Evolutionary conservation across 2,888 invertebrate genomes (phyloP).

Genomic region (Therioaphis trifolii): DNA sequence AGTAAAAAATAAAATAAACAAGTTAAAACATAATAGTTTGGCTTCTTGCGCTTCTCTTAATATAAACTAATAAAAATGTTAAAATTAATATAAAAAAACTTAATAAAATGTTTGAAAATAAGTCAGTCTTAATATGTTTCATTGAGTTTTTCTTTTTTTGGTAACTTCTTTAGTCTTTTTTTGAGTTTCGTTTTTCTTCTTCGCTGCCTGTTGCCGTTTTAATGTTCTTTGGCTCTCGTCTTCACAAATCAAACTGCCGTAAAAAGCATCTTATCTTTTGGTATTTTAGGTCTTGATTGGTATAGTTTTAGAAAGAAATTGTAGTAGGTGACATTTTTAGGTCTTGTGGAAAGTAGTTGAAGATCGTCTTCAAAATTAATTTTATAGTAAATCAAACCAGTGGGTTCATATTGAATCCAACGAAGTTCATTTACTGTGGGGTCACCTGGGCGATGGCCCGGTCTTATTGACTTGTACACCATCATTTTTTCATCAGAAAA

Average conservation of each 20-base stretch:
- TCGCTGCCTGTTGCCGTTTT: background rate
- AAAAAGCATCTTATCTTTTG: conserved; percentile 8
- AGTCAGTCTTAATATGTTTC: too few relatives aligned
- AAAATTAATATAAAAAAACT: background rate
- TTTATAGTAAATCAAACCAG: conserved; percentile 12
- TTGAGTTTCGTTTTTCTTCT: conserved; percentile 3
- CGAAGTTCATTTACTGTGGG: conserved; percentile 16
- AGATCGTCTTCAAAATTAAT: conserved; percentile 24
- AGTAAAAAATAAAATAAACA: background rate
- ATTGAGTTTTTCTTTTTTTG: too few relatives aligned
- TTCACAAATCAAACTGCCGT: conserved; percentile 11
- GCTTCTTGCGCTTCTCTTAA: background rate
- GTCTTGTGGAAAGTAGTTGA: background rate
- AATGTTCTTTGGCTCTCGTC: background rate
- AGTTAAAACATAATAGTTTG: conserved; percentile 13
- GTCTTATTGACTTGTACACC: conserved; percentile 8
- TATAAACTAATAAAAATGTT: background rate
- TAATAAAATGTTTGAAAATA: too few relatives aligned
- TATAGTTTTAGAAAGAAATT: conserved; percentile 23
- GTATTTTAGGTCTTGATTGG: background rate
- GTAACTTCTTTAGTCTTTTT: background rate
- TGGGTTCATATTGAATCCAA: conserved; percentile 23
- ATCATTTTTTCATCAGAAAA: conserved; percentile 1
- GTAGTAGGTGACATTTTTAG: background rate
- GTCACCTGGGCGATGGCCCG: background rate